Evolutionary conservation across 1,140 invertebrate species (phyloP).

Genomic region (Mactra quadrangularis): DNA sequence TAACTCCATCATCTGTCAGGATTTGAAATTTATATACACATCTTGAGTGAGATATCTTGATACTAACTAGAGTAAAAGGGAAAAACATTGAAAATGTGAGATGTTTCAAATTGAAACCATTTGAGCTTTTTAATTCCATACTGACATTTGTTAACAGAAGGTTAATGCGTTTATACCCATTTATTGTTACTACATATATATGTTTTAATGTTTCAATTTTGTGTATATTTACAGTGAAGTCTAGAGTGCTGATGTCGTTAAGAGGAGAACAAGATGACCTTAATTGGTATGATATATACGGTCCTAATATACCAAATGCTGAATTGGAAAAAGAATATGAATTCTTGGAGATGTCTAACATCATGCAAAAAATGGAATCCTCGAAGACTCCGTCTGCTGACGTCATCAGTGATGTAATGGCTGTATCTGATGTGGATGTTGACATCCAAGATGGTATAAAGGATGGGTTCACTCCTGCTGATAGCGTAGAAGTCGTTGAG

Average conservation of each 20-base stretch:
- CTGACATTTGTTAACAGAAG: no score
- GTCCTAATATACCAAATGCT: constrained; percentile 59
- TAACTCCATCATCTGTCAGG: no score
- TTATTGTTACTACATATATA: no score
- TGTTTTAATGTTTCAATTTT: constrained; percentile 41
- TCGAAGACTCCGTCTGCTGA: constrained; percentile 7
- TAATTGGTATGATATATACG: constrained; percentile 66
- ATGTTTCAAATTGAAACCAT: no score
- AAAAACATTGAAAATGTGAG: no score
- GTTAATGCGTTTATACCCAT: no score
- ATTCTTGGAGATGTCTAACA: background rate
- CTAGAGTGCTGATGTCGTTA: constrained; percentile 78
- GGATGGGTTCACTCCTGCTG: background rate
- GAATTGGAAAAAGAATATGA: constrained; percentile 54
- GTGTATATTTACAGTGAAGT: constrained; percentile 81
- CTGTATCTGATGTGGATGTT: background rate
- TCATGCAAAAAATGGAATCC: background rate
- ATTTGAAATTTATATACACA: no score
- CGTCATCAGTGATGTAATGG: background rate
- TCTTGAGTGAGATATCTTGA: no score
- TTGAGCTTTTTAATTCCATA: no score
- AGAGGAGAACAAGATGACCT: constrained; percentile 72
- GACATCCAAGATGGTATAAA: background rate
- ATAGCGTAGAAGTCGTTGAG: constrained; percentile 34
- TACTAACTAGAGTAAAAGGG: no score